Percentiles rank a stretch among this genome's conserved stretches.
phyloP scores from a whole-genome alignment of 2,888 invertebrate genomes.

The Eurytoma adleriae region DNA sequence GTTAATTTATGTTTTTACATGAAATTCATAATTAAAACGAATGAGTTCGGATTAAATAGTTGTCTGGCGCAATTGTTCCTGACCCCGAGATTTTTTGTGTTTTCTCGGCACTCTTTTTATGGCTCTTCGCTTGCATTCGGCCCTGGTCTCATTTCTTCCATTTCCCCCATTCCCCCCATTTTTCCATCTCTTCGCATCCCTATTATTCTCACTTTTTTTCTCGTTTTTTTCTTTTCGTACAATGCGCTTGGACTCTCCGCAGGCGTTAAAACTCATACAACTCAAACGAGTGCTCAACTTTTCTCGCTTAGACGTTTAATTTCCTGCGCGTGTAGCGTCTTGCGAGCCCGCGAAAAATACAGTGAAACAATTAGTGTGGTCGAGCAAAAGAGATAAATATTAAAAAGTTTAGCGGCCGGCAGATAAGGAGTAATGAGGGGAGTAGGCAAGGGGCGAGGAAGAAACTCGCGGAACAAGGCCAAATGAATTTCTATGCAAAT shows the following conservation, averaged over 20 bases:
- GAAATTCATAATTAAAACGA: conserved; percentile 50
- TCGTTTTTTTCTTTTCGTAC: conserved; percentile 28
- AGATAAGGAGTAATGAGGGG: conserved; percentile 40
- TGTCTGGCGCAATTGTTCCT: conserved; percentile 11
- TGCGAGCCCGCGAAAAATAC: neutral
- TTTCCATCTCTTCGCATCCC: conserved; percentile 15
- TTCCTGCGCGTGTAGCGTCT: conserved; percentile 41
- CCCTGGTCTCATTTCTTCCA: neutral
- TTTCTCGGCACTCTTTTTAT: neutral
- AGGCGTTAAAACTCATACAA: neutral
- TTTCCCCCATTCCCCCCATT: conserved; percentile 13
- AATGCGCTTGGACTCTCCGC: neutral
- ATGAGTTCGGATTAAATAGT: conserved; percentile 49
- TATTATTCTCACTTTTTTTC: conserved; percentile 16
- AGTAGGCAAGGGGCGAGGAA: neutral
- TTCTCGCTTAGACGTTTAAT: conserved; percentile 55
- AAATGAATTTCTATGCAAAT: conserved; percentile 40
- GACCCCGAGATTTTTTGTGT: neutral
- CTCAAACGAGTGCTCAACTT: conserved; percentile 53
- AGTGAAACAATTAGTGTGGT: neutral
- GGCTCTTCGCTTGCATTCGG: neutral
- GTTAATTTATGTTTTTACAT: conserved; percentile 40
- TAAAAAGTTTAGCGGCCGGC: conserved; percentile 13
- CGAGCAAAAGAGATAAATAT: conserved; percentile 31
- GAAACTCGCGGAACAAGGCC: neutral